phyloP scores from a whole-genome alignment of 1,140 invertebrate genomes.

The Leptonema lineaticorne region DNA sequence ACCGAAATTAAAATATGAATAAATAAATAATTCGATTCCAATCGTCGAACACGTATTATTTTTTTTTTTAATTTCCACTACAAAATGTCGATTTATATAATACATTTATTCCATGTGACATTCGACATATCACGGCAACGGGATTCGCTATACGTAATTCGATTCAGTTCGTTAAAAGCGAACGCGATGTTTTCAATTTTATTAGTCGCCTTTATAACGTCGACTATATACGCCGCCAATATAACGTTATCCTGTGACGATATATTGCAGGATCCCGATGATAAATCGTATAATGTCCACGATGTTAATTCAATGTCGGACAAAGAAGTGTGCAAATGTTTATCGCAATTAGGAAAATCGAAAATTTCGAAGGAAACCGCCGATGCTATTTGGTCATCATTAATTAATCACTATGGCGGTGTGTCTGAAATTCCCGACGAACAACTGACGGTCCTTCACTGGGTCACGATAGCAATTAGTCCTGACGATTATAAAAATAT shows the following conservation, averaged over 20 bases:
- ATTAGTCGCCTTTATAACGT: too few relatives aligned
- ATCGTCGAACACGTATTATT: too few relatives aligned
- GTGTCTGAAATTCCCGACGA: conserved; percentile 50
- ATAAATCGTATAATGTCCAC: conserved; percentile 39
- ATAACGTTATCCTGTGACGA: conserved; percentile 32
- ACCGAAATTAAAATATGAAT: too few relatives aligned
- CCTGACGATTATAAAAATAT: conserved; percentile 52
- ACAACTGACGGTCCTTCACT: conserved; percentile 49
- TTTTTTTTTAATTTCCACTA: too few relatives aligned
- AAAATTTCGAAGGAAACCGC: conserved; percentile 44
- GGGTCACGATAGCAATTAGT: conserved; percentile 51
- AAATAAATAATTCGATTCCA: too few relatives aligned
- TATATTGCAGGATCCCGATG: conserved; percentile 42
- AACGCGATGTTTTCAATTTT: too few relatives aligned
- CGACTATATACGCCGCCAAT: conserved; percentile 2
- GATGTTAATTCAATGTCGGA: conserved; percentile 45
- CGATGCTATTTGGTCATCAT: conserved; percentile 47
- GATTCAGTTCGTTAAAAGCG: too few relatives aligned
- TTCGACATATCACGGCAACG: too few relatives aligned
- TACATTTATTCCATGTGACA: too few relatives aligned
- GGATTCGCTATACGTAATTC: too few relatives aligned
- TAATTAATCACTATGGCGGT: conserved; percentile 45
- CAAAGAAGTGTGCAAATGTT: conserved; percentile 46
- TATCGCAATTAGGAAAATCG: conserved; percentile 46
- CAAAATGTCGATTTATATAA: too few relatives aligned